These are phyloP conservation scores for Hirtodrosophila alboralis DNA, from an alignment of 2,888 invertebrate species.

Conservation along the genomic window DNA sequence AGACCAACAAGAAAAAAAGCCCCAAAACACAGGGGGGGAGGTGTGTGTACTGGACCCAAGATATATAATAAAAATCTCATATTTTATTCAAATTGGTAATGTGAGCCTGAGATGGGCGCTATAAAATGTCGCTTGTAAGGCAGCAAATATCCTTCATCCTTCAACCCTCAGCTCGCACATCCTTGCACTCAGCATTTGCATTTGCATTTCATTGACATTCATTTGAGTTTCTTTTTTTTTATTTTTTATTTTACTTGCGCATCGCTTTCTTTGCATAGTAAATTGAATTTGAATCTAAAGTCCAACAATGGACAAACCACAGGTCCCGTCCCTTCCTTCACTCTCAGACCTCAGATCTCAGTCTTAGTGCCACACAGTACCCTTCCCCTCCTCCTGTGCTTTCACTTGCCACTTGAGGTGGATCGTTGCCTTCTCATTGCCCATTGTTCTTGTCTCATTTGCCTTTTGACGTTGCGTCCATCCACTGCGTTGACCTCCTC, in stretches of 20 bases:
- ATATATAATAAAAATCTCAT: conserved; percentile 78
- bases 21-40: neutral
- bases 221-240: conserved; percentile 32
- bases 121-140: conserved; percentile 6
- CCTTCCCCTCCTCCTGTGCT: neutral
- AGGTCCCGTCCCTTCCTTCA: conserved; percentile 2
- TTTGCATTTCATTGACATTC: conserved; percentile 70
- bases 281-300: conserved; percentile 64
- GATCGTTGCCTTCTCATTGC: conserved; percentile 6
- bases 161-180: neutral
- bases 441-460: conserved; percentile 24
- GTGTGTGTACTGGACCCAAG: too few species aligned
- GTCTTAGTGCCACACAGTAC: too few species aligned
- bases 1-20: conserved; percentile 8
- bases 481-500: conserved; percentile 30
- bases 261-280: conserved; percentile 60
- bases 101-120: conserved; percentile 55
- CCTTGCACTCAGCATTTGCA: conserved; percentile 34
- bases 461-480: conserved; percentile 28
- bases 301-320: conserved; percentile 38
- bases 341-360: too few species aligned
- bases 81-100: conserved; percentile 83
- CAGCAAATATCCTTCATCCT: too few species aligned
- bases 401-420: neutral
- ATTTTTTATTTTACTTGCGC: conserved; percentile 40